Percentiles rank a stretch among this genome's conserved stretches.
phyloP scores from a whole-genome alignment of 1,140 invertebrate species.

The Tetragonula clypearis region DNA sequence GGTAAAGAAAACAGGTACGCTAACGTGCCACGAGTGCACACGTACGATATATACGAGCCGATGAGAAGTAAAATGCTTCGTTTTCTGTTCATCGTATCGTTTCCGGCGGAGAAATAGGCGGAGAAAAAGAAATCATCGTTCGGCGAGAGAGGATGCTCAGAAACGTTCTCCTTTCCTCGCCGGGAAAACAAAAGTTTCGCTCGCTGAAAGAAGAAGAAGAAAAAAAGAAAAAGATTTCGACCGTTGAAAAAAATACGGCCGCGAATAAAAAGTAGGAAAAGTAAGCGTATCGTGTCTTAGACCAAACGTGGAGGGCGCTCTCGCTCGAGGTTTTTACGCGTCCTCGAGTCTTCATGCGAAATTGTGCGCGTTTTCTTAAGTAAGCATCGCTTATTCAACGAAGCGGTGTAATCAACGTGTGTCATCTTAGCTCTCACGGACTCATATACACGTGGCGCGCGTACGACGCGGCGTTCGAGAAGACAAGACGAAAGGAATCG shows the following conservation, averaged over 20 bases:
- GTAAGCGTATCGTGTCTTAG: conserved; percentile 35
- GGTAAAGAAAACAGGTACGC: conserved; percentile 63
- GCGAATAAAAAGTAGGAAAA: conserved; percentile 14
- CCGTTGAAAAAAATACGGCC: background rate
- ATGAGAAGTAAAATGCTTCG: conserved; percentile 44
- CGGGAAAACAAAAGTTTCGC: background rate
- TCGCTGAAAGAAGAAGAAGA: background rate
- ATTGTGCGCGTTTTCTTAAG: conserved; percentile 18
- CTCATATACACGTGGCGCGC: conserved; percentile 30
- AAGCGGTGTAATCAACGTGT: background rate
- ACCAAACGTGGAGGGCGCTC: background rate
- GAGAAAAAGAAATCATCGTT: background rate
- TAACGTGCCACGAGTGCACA: conserved; percentile 26
- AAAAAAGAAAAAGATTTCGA: background rate
- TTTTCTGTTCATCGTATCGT: background rate
- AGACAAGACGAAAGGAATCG: conserved; percentile 53
- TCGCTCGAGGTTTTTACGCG: background rate
- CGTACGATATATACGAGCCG: conserved; percentile 37
- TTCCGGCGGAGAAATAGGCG: background rate
- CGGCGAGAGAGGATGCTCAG: background rate
- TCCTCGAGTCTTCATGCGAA: background rate
- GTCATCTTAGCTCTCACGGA: conserved; percentile 44
- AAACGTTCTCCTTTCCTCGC: background rate
- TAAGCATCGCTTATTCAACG: background rate
- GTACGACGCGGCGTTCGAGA: conserved; percentile 31